Conservation (phyloP, 2,888 invertebrate species). For the Lordiphosa fenestrarum region DNA sequence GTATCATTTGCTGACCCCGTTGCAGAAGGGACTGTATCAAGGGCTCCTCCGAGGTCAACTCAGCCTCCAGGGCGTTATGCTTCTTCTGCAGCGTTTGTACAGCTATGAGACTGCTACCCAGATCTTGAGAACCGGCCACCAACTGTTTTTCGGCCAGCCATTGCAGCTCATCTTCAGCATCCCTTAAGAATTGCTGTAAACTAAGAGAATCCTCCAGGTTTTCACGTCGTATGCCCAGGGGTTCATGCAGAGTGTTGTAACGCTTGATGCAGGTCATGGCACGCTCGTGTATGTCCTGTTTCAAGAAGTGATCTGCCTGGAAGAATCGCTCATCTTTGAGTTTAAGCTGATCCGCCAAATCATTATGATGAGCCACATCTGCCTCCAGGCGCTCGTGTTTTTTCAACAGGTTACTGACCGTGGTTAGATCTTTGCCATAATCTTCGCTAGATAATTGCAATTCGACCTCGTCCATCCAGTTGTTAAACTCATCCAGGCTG, state of each 20-base stretch:
- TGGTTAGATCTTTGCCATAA: conserved; percentile 91
- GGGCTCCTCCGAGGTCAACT: conserved; percentile 91
- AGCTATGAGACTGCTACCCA: conserved; percentile 85
- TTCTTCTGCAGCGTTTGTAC: conserved; percentile 96
- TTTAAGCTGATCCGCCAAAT: conserved; percentile 89
- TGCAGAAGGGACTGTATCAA: conserved; percentile 87
- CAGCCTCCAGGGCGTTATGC: conserved; percentile 94
- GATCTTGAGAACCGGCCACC: conserved; percentile 86
- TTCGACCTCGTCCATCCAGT: conserved; percentile 95
- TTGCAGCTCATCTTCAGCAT: conserved; percentile 94
- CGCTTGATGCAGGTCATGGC: conserved; percentile 85
- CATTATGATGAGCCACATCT: conserved; percentile 90
- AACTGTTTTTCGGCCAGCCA: conserved; percentile 93
- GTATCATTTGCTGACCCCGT: conserved; percentile 89
- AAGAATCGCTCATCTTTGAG: conserved; percentile 90
- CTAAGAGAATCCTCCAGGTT: conserved; percentile 94
- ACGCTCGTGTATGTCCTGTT: conserved; percentile 89
- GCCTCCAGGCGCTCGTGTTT: conserved; percentile 91
- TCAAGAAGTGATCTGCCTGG: conserved; percentile 92
- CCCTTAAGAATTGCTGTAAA: conserved; percentile 93
- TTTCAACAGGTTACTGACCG: conserved; percentile 91
- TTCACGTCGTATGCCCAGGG: conserved; percentile 93
- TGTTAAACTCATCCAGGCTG: conserved; percentile 94
- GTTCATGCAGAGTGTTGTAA: conserved; percentile 91
- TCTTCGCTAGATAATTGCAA: conserved; percentile 83